Base-by-base conservation (phyloP, 2,797 vertebrate genomes). In the Fistularia commersonii region DNA sequence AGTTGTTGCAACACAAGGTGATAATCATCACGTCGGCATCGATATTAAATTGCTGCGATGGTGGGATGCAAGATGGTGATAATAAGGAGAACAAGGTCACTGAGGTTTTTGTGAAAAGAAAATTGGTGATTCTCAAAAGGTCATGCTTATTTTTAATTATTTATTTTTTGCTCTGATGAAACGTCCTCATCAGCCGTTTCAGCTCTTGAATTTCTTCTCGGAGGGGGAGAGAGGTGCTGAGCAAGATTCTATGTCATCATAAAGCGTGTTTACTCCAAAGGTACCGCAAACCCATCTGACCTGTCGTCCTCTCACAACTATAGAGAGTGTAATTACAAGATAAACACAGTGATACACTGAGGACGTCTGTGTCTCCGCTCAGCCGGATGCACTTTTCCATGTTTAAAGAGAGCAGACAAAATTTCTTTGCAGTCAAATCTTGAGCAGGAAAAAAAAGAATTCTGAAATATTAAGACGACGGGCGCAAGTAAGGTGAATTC, bases 251-350 rank as follows among this genome's bases (percentile, higher is more conserved):
- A 41, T 71, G 62, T 64, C 77, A 79, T 74, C 55, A 66, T 77
- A 53, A 69, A 68, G 72, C 67, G 60, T 76, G 78, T 81, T 80
- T 78, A 71, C 73, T 79, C 70, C 62, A 50, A 66, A 73, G 75
- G 68, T 70, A 58, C 69, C 65, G 59, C 72, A 74, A 58, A 75
- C 77, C 53, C 57, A 52, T 69, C 74, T 73, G 80, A 83, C 77
- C 76, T 61, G 23, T 14, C 44, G 69, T 69, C 70, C 65, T 55
- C 7, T 13, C 75, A 42, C 68, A 56, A 11, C 23, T 23, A 23
- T 23, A 23, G 23, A 23, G 2, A 23, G 23, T 23, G 39, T 73
- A 81, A 80, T 84, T 77, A 82, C 72, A 75, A 48, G 73, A 76
- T 69, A 66, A 73, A 64, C 56, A 55, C 51, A 50, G 61, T 34